A percentile compares a stretch with the other conserved stretches of the same genome.
phyloP scores from a whole-genome alignment of 2,888 invertebrate species.

The Philopedon plagiatum region DNA sequence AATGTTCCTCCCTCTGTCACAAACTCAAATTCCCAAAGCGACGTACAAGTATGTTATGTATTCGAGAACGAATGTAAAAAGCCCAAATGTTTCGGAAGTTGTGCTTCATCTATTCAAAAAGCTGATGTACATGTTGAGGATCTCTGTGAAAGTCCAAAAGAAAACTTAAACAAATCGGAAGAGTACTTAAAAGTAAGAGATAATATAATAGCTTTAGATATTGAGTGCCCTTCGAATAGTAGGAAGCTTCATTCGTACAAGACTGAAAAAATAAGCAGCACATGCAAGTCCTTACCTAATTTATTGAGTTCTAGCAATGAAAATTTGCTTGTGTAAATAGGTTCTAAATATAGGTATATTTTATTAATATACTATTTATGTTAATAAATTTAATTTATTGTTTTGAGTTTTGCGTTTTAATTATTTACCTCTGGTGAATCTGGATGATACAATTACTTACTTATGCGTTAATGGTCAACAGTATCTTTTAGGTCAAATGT shows the following conservation, averaged over 20 bases:
- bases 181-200: constrained; percentile 52
- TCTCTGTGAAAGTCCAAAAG: constrained; percentile 52
- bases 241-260: constrained; percentile 62
- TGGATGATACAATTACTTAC: too few relatives aligned
- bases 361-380: constrained; percentile 24
- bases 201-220: constrained; percentile 71
- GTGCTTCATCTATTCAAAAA: constrained; percentile 61
- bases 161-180: constrained; percentile 20
- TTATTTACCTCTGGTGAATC: neutral
- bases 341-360: constrained; percentile 33
- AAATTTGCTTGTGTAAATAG: constrained; percentile 72
- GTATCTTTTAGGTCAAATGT: too few relatives aligned
- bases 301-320: constrained; percentile 77
- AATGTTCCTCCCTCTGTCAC: constrained; percentile 66
- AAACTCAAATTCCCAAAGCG: constrained; percentile 62
- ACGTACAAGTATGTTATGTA: constrained; percentile 62
- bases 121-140: constrained; percentile 62
- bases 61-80: constrained; percentile 60
- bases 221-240: constrained; percentile 65
- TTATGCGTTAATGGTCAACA: too few relatives aligned
- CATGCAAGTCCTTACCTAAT: constrained; percentile 79
- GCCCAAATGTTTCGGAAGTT: constrained; percentile 55
- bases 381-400: constrained; percentile 25
- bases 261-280: constrained; percentile 65
- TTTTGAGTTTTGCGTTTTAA: neutral